Evolutionary conservation across 1,140 invertebrate species (phyloP), one percentile per base, ranked within the genome.

Genomic region (Eriosoma lanigerum): DNA sequence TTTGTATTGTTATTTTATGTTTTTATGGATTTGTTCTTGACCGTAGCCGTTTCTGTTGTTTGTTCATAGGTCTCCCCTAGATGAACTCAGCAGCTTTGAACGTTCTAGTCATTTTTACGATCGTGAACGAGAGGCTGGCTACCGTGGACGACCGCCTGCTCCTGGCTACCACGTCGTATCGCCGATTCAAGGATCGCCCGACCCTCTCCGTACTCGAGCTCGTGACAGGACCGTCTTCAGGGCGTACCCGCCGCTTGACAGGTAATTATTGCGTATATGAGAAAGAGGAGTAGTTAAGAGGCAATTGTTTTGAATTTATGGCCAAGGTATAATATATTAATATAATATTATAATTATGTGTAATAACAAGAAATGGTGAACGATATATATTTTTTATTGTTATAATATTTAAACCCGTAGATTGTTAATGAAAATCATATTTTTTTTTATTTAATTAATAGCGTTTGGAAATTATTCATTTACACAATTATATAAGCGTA

Each of bases 101-200:
- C 84, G 86, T 82, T 86, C 86, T 86, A 86, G 86, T 86, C 86
- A 87, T 84, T 88, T 87, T 83, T 88, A 87, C 83, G 85, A 85
- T 82, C 84, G 84, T 60, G 84, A 80, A 84, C 85, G 82, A 82
- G 84, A 78, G 81, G 83, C 70, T 82, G 84, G 83, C 68, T 83
- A 86, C 75, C 70, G 72, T 38, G 73, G 81, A 54, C 72, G 81
- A 76, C 85, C 82, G 86, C 82, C 84, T 86, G 75, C 86, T 86
- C 82, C 84, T 82, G 83, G 85, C 84, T 83, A 84, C 85, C 82
- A 83, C 83, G 26, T 84, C 83, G 81, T 84, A 73, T 81, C 82
- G 26, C 84, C 84, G 82, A 21, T 84, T 84, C 81, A 84, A 72
- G 81, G 82, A 38, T 84, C 84, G 82, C 83, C 84, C 76, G 86